phyloP scores from a whole-genome alignment of 2,888 invertebrate genomes.

The Parnassius apollo region DNA sequence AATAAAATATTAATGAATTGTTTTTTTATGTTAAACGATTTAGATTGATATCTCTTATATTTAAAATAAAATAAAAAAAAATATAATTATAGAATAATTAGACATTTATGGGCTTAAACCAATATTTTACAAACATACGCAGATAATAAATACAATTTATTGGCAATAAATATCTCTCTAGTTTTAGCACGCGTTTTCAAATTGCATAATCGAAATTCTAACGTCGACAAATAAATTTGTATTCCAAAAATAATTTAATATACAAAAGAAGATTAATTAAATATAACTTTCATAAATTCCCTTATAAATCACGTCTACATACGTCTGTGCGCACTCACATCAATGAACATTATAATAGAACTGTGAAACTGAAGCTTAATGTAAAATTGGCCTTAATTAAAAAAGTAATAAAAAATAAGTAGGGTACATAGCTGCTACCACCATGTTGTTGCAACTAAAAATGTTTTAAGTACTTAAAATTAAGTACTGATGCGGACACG shows the following conservation, averaged over 20 bases:
- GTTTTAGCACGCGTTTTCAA: neutral
- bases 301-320: slow-evolving; percentile 2
- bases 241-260: slow-evolving; percentile 12
- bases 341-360: neutral
- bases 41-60: neutral
- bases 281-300: neutral
- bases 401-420: neutral
- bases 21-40: neutral
- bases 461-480: slow-evolving; percentile 22
- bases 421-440: neutral
- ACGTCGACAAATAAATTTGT: slow-evolving; percentile 3
- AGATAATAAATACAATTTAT: too few relatives aligned
- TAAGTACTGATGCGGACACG: slow-evolving; percentile 18
- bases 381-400: neutral
- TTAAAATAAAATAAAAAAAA: neutral
- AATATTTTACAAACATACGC: too few relatives aligned
- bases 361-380: slow-evolving; percentile 1
- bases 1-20: neutral
- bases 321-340: slow-evolving; percentile 14
- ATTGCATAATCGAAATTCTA: slow-evolving; percentile 13
- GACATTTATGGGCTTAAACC: too few relatives aligned
- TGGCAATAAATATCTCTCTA: neutral
- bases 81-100: neutral
- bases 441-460: slow-evolving; percentile 5
- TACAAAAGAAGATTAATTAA: neutral